Evolutionary conservation across 2,888 invertebrate genomes (phyloP).

Genomic region (Drosophila yooni): DNA sequence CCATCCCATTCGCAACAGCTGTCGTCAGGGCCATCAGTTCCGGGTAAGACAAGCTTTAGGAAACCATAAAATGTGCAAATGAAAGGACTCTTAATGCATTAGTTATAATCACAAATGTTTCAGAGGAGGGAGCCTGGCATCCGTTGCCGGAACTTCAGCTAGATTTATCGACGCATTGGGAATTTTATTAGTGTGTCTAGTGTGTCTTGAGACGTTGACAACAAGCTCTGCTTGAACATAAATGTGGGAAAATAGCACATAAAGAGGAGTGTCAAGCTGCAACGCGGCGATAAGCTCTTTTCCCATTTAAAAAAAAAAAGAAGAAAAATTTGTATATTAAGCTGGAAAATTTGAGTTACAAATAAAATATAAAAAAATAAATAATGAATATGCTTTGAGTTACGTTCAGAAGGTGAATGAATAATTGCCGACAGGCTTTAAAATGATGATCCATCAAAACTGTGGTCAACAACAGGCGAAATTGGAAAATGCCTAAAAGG

Average conservation of each 20-base stretch:
- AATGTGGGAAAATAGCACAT: neutral
- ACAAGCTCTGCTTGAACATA: no score
- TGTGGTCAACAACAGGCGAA: neutral
- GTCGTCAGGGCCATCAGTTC: conserved; percentile 28
- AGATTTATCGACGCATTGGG: conserved; percentile 31
- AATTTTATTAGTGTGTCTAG: neutral
- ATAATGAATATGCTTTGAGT: neutral
- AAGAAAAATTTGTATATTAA: neutral
- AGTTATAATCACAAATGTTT: conserved; percentile 51
- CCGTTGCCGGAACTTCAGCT: conserved; percentile 8
- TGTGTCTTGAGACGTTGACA: neutral
- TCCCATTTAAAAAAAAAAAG: neutral
- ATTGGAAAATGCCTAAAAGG: neutral
- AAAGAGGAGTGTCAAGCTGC: neutral
- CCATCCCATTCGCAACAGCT: conserved; percentile 55
- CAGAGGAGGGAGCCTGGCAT: neutral
- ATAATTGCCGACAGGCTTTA: conserved; percentile 8
- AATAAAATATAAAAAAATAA: neutral
- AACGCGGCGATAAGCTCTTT: neutral
- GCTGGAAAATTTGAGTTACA: neutral
- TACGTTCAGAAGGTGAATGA: conserved; percentile 1
- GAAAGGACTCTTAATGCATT: conserved; percentile 72
- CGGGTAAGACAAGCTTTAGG: conserved; percentile 8
- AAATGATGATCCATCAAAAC: neutral
- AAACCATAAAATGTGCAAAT: conserved; percentile 70